phyloP scores from a whole-genome alignment of 2,113 vertebrate genomes.

The Pseudopipra pipra region DNA sequence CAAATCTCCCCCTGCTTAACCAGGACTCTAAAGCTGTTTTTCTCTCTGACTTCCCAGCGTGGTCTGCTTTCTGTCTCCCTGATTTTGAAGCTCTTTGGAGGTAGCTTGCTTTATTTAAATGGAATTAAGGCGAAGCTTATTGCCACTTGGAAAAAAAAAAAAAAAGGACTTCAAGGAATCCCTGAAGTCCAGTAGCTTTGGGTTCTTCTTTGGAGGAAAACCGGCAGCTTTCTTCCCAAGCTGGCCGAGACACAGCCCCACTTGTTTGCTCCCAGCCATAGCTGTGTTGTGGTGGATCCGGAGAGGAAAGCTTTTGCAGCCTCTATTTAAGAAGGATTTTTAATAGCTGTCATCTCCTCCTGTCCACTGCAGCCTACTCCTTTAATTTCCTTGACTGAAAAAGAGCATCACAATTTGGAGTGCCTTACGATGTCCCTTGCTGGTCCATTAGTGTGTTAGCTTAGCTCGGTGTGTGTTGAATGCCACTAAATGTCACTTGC shows the following conservation, averaged over 20 bases:
- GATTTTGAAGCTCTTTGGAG: background rate
- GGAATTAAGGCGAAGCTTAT: background rate
- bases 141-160: background rate
- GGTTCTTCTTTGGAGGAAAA: background rate
- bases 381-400: background rate
- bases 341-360: background rate
- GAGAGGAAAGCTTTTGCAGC: background rate
- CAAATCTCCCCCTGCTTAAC: background rate
- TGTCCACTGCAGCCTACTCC: background rate
- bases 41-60: background rate
- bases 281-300: background rate
- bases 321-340: background rate
- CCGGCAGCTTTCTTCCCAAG: background rate
- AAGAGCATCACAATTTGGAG: background rate
- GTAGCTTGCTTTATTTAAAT: background rate
- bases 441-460: conserved; percentile 33
- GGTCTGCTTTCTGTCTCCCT: background rate
- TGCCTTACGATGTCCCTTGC: background rate
- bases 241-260: background rate
- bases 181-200: background rate
- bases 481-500: conserved; percentile 26
- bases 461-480: background rate
- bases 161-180: background rate
- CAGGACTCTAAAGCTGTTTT: background rate
- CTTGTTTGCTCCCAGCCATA: background rate